A percentile compares a stretch with the other conserved stretches of the same genome.
These are phyloP conservation scores for Pseudomugil tenellus DNA, from an alignment of 2,797 vertebrate species.

Conservation along the genomic window DNA sequence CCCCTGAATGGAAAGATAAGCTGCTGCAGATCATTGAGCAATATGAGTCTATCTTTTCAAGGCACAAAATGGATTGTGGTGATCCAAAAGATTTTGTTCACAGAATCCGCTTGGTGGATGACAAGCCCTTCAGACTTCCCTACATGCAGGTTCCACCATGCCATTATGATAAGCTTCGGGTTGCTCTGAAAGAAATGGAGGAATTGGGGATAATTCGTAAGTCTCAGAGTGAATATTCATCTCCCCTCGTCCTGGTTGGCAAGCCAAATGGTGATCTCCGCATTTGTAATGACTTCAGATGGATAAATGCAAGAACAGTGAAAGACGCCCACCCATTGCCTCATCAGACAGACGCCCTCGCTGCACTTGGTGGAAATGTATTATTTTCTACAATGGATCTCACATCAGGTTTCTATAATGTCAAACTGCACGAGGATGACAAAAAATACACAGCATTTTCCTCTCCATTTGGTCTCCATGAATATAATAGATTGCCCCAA, in stretches of 20 bases:
- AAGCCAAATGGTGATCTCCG: constrained; percentile 22
- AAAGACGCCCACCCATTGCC: constrained; percentile 29
- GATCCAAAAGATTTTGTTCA: constrained; percentile 34
- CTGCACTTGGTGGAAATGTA: constrained; percentile 18
- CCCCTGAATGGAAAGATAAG: constrained; percentile 15
- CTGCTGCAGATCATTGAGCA: constrained; percentile 14
- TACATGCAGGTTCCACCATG: constrained; percentile 18
- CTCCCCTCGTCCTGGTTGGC: constrained; percentile 19
- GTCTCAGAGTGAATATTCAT: constrained; percentile 33
- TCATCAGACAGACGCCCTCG: constrained; percentile 12
- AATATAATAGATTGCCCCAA: constrained; percentile 38
- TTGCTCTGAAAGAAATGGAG: constrained; percentile 35
- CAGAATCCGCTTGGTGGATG: constrained; percentile 20
- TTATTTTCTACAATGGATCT: constrained; percentile 21
- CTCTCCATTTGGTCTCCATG: constrained; percentile 15
- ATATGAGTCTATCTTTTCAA: constrained; percentile 43
- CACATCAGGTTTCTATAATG: constrained; percentile 9
- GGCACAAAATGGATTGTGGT: constrained; percentile 41
- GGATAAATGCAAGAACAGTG: constrained; percentile 34
- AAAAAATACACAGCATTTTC: constrained; percentile 33
- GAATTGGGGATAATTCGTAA: constrained; percentile 32
- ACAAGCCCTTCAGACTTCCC: constrained; percentile 32
- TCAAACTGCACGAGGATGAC: constrained; percentile 12
- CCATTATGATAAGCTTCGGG: constrained; percentile 38
- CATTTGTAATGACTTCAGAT: constrained; percentile 39